A percentile compares a stretch with the other conserved stretches of the same genome.
These are phyloP conservation scores for Pedionomus torquatus DNA, from an alignment of 2,113 vertebrate genomes.

Conservation along the genomic window DNA sequence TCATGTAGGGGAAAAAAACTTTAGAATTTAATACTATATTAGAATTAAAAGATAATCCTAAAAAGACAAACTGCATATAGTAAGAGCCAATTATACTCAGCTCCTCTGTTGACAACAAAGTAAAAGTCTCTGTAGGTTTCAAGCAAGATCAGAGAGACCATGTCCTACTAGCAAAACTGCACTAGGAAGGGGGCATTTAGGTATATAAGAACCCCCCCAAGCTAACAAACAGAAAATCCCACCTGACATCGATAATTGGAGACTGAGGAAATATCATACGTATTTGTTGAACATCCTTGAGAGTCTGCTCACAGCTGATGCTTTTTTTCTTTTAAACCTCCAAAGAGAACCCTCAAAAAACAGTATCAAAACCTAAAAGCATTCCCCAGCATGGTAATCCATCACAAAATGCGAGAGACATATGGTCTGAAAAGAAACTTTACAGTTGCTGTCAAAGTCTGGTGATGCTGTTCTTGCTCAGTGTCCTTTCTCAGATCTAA, in stretches of 20 bases:
- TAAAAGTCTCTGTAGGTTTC: neutral
- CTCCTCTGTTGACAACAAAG: neutral
- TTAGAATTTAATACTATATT: neutral
- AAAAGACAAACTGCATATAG: neutral
- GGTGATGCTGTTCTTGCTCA: too few relatives aligned
- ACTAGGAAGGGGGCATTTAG: neutral
- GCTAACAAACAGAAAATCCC: neutral
- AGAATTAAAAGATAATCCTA: neutral
- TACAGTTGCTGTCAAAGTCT: neutral
- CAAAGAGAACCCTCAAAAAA: neutral
- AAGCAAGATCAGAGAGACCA: neutral
- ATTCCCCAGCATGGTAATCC: neutral
- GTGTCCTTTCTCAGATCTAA: neutral
- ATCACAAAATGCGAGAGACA: neutral
- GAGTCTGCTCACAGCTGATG: neutral
- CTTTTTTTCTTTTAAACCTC: neutral
- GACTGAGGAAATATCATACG: neutral
- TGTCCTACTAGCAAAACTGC: neutral
- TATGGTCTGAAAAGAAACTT: neutral
- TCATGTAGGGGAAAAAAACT: neutral
- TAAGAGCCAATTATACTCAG: neutral
- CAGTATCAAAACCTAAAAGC: neutral
- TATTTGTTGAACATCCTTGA: neutral
- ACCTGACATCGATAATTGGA: neutral
- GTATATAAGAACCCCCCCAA: neutral